Base-by-base conservation (phyloP, 2,113 vertebrate species). In the Tachysurus vachellii region DNA sequence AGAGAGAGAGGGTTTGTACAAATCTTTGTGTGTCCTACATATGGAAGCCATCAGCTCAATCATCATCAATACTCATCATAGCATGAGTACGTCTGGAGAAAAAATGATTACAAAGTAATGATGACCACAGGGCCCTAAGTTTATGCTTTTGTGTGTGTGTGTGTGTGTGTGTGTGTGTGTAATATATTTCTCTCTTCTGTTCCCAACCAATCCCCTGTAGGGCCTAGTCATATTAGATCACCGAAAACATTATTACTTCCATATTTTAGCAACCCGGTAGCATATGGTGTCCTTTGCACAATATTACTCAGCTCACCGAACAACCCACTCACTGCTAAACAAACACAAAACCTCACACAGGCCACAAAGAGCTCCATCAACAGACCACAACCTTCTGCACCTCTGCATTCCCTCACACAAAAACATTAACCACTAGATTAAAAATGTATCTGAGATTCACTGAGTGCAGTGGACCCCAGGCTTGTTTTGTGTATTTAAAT, bases 101-200 rank as follows among this genome's bases (percentile, higher is more conserved):
- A 84, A 88, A 88, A 86, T 81, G 31, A 88, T 90, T 84, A 90
- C 76, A 84, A 64, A 88, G 70, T 90, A 90, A 84, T 85, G 71
- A 87, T 89, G 80, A 85, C 89, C 70, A 59, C 85, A 88, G 73
- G 66, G 85, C 61, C 70, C 68, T 71, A 61, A 36, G 81, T 82
- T 79, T 86, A 70, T 80, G 71, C 70, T 82, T 80, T 82, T 80
- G 62, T 62, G 57, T 75, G 85, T 85, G 75, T 87, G 82, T 80
- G 62, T 62, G 57, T 75, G 85, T 85, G 75, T 87, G 82, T 54
- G 81, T 86, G 68, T 68, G 71, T 26, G 66, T 79, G 84, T 31
- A 50, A 82, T 79, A 61, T 81, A 79, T 73, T 73, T 87, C 73
- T 64, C 62, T 85, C 70, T 86, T 86, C 53, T 85, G 53, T 77